phyloP scores from a whole-genome alignment of 92 coral and sea anemone species.

The Pocillopora grandis region DNA sequence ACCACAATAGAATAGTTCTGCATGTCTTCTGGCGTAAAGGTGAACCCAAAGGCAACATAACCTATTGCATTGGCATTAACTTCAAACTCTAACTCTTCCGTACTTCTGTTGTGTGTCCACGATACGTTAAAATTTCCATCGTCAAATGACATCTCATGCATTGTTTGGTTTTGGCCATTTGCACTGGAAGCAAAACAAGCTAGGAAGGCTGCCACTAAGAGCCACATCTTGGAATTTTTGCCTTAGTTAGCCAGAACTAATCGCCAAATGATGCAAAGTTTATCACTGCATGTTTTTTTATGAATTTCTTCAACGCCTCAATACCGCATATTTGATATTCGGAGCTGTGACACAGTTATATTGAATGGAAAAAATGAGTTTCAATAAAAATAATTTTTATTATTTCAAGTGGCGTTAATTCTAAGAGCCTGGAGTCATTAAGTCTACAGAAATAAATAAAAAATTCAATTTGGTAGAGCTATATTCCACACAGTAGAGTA shows the following conservation, averaged over 20 bases:
- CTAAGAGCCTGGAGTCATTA: no score
- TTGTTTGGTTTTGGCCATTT: not conserved
- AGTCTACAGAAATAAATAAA: no score
- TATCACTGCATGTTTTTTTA: no score
- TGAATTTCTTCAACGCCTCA: no score
- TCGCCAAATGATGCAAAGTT: no score
- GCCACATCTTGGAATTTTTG: not conserved
- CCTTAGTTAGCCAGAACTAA: not conserved
- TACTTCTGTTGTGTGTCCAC: constrained; percentile 1
- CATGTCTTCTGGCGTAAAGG: constrained; percentile 4
- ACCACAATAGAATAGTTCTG: not conserved
- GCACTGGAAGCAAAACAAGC: not conserved
- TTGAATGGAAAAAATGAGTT: no score
- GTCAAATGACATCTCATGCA: not conserved
- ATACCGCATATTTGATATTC: no score
- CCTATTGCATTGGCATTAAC: not conserved
- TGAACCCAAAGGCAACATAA: not conserved
- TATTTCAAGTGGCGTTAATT: no score
- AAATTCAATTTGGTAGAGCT: no score
- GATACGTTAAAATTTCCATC: constrained; percentile 8
- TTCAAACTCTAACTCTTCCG: not conserved
- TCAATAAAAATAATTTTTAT: no score
- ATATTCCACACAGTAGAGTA: no score
- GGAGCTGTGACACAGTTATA: no score
- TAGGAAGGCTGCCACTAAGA: not conserved